phyloP scores from a whole-genome alignment of 2,888 invertebrate genomes.

The Ennomos erosarius region DNA sequence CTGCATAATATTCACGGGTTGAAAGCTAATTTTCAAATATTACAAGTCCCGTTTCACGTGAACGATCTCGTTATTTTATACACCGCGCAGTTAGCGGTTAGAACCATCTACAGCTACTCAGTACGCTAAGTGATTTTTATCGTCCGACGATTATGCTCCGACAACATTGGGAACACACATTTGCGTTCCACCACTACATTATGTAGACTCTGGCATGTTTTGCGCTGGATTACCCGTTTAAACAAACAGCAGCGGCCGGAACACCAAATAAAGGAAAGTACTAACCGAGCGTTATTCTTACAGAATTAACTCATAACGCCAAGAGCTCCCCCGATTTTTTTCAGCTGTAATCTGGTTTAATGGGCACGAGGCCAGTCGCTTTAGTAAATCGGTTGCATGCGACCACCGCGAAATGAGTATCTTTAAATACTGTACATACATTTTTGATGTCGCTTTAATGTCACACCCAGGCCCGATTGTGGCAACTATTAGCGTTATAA shows the following conservation, averaged over 20 bases:
- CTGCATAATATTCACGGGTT: slow-evolving; percentile 46
- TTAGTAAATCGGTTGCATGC: slow-evolving; percentile 78
- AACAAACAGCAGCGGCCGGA: slow-evolving; percentile 76
- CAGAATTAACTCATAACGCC: slow-evolving; percentile 85
- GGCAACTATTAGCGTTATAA: slow-evolving; percentile 79
- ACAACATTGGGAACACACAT: slow-evolving; percentile 72
- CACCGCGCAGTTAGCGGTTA: slow-evolving; percentile 60
- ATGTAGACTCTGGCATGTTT: slow-evolving; percentile 70
- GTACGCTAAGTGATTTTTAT: slow-evolving; percentile 79
- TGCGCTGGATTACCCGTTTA: slow-evolving; percentile 79
- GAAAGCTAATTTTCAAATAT: slow-evolving; percentile 59
- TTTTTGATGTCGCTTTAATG: slow-evolving; percentile 81
- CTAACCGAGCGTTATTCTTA: slow-evolving; percentile 82
- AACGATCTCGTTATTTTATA: slow-evolving; percentile 56
- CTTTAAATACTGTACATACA: slow-evolving; percentile 81
- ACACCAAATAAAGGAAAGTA: slow-evolving; percentile 81
- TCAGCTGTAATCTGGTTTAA: slow-evolving; percentile 80
- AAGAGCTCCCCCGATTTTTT: slow-evolving; percentile 80
- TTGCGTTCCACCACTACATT: slow-evolving; percentile 69
- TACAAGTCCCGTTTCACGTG: slow-evolving; percentile 54
- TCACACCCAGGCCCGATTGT: slow-evolving; percentile 71
- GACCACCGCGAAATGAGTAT: slow-evolving; percentile 77
- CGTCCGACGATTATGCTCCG: slow-evolving; percentile 70
- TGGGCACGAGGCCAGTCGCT: slow-evolving; percentile 82
- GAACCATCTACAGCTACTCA: slow-evolving; percentile 64